Base-by-base conservation (phyloP, 2,113 vertebrate species). In the Phaethornis superciliosus region DNA sequence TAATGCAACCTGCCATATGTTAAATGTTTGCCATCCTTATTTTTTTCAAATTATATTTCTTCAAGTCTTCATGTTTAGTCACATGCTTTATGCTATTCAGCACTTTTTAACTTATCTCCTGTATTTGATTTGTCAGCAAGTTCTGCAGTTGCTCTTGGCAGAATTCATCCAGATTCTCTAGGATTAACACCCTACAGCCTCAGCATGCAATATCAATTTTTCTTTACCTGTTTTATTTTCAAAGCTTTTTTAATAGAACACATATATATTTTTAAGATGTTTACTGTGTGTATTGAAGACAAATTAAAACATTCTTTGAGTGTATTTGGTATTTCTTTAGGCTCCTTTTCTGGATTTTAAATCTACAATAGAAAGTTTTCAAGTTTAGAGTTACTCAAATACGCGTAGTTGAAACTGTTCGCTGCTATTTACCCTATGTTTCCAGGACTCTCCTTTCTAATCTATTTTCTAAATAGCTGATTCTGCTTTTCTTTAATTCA, bases 401-500 rank as follows among this genome's bases (percentile, higher is more conserved):
- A 71, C 85, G 27, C 19, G 9, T 42, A 24, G n/a, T 52, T 92
- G 27, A 63, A 65, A 84, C 27, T 79, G 7, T 83, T 90, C 59
- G 21, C 79, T 88, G 42, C 22, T 56, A 67, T 63, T 78, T 83
- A 62, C 37, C 27, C 59, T 32, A 1, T 51, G 46, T 82, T 81
- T 85, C 46, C 75, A 70, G 64, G 82, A 85, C 42, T 91, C 55
- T 81, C 19, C 42, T 83, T 62, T 63, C 11, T 49, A 76, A 64
- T 86, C 24, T 77, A 77, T 76, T 54, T 76, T 75, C 28, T 77
- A 78, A 70, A 92, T 90, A 84, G 44, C 77, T 89, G 62, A 81
- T 32, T 94, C 12, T 84, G 47, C 75, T 91, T 46, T 94, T 94
- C 69, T 78, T 84, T 78, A 77, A 77, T 90, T 85, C 89, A 81